Evolutionary conservation across 2,797 vertebrate species (phyloP), one percentile per base, ranked within the genome.

Genomic region (Eidolon dupreanum): DNA sequence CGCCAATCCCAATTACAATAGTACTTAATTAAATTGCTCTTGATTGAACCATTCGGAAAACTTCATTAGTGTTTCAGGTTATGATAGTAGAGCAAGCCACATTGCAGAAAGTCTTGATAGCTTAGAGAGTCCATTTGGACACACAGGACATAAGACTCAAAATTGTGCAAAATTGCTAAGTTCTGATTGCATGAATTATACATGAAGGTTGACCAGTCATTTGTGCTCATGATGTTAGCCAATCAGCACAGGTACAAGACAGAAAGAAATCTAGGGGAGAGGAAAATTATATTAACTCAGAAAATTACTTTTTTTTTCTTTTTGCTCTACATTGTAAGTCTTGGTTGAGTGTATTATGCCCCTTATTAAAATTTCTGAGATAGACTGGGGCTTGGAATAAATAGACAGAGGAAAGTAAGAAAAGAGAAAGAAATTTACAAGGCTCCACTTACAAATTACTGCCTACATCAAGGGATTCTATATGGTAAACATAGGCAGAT

Each of bases 151-250:
- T 93, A 96, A 95, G 97, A 97, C 94, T 97, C 46, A 92, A 97
- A 98, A 98, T 98, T 98, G 98, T 97, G 53, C 96, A 97, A 92
- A 96, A 95, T 98, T 96, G 96, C 96, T 98, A 98, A 98, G 92
- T 98, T 98, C 97, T 98, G 98, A 99, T 98, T 98, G 55, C 96
- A 98, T 99, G 97, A 98, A 98, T 99, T 98, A 98, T 98, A 91
- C 98, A 99, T 98, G 96, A 98, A 85, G 83, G 83, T 90, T 98
- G 97, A 97, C 97, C 98, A 98, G 94, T 59, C 95, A 88, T 84
- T 68, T 66, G 59, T 94, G 63, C 89, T 97, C 70, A 87, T 93
- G 71, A 88, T 66, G 33, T 88, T 83, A 97, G 92, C 49, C 95
- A 93, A 95, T 97, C 95, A 97, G 84, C 65, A 87, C 96, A 98